Evolutionary conservation across 2,113 vertebrate genomes (phyloP).

Genomic region (Eretmochelys imbricata): DNA sequence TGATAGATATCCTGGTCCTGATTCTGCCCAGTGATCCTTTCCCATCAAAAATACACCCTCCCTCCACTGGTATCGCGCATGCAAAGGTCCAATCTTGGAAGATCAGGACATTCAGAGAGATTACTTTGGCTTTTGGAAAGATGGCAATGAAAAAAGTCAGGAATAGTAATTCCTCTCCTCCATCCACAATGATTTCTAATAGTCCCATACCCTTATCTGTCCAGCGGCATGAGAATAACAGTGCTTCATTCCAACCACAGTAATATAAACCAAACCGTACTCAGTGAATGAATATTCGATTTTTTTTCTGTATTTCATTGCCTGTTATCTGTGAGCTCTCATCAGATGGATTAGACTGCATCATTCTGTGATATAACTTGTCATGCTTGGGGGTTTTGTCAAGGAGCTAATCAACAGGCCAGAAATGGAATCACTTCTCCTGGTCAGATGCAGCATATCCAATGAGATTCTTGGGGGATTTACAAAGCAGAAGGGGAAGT

Average conservation of each 20-base stretch:
- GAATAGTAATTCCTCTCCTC: not conserved
- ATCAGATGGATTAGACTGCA: slow-evolving; percentile 35
- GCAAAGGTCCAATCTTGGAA: not conserved
- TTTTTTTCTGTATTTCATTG: slow-evolving; percentile 4
- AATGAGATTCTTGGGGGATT: not conserved
- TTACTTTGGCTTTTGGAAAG: not conserved
- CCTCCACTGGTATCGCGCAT: not conserved
- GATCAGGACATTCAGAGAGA: not conserved
- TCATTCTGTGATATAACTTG: slow-evolving; percentile 46
- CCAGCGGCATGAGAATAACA: not conserved
- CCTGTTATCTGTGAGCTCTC: slow-evolving; percentile 43
- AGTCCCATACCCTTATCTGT: not conserved
- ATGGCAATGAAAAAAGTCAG: not conserved
- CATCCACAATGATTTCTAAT: not conserved
- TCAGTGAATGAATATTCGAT: slow-evolving; percentile 36
- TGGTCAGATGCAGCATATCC: slow-evolving; percentile 25
- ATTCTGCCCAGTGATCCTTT: not conserved
- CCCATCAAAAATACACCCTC: not conserved
- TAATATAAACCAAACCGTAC: not conserved
- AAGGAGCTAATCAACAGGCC: not conserved
- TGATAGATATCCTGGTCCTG: not conserved
- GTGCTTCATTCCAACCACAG: not conserved
- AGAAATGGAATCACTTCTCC: slow-evolving; percentile 46
- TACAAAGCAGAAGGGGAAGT: not conserved
- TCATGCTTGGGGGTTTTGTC: not conserved